Evolutionary conservation across 2,888 invertebrate genomes (phyloP).

Genomic region (Lepidocyrtoides sp.): DNA sequence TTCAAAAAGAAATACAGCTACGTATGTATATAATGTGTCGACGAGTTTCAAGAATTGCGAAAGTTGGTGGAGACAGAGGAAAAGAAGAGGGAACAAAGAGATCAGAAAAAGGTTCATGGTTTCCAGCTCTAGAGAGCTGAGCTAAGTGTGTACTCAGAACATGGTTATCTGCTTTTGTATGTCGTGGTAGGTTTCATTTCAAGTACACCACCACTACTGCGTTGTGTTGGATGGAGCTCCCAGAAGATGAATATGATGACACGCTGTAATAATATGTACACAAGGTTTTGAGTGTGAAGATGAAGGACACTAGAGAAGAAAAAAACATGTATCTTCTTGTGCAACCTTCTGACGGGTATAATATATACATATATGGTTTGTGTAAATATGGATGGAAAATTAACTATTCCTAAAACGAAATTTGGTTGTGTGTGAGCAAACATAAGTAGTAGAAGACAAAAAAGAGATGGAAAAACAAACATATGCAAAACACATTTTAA

Average conservation of each 20-base stretch:
- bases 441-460: background rate
- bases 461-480: background rate
- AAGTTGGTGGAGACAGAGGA: background rate
- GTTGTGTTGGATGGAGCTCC: no score
- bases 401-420: background rate
- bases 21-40: background rate
- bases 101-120: background rate
- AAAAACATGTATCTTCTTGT: background rate
- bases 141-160: background rate
- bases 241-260: no score
- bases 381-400: background rate
- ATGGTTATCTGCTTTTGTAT: no score
- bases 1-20: background rate
- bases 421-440: background rate
- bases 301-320: constrained; percentile 1
- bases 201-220: no score
- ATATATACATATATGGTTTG: background rate
- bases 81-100: background rate
- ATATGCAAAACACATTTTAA: constrained; percentile 40
- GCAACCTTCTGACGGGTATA: background rate
- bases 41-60: constrained; percentile 1
- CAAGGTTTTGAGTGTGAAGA: background rate
- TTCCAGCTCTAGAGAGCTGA: background rate
- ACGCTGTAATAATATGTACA: no score
- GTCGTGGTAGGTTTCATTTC: no score